Base-by-base conservation (phyloP, 2,113 vertebrate genomes). In the Setophaga coronata region DNA sequence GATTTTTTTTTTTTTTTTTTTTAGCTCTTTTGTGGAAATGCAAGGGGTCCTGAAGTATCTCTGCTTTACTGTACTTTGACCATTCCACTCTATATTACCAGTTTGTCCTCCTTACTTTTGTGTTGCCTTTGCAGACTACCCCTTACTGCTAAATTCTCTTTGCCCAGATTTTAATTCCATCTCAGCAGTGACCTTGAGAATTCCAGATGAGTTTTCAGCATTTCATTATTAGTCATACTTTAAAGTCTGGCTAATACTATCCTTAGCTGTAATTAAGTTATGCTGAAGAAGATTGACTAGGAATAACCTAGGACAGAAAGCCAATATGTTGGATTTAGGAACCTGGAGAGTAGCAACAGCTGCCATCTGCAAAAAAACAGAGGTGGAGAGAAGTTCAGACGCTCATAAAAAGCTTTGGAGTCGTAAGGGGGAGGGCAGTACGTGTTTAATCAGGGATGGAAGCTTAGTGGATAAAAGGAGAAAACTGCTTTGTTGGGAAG, bases 391-490 rank as follows among this genome's bases (percentile, higher is more conserved):
- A 90, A 96, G 90, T 96, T 97, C 93, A 97, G 94, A 89, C 61
- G 21, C 78, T 94, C 87, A 50, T 93, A 93, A 94, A 96, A 97
- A 71, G 78, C 89, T 89, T 88, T 95, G 76, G 82, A 93, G 90
- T 45, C 82, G 1, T 58, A 50, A 93, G 60, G 51, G 78, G 93
- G 71, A 95, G 91, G 94, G 87, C 71, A 94, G 38, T 90, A 94
- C 78, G 66, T 94, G 91, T 93, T 91, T 94, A 78, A 96, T 91
- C 78, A 45, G 66, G 57, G 58, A 61, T 95, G 87, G 89, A 89
- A 89, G 84, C 94, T 94, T 82, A 93, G 70, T 96, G 95, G 91
- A 96, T 96, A 78, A 96, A 96, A 96, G 90, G 62, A 76, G 66
- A 69, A 94, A 86, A 93, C 36, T 51, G 61, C 91, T 96, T 93